A percentile compares a stretch with the other conserved stretches of the same genome.
phyloP scores from a whole-genome alignment of 2,888 invertebrate genomes.

The Drosophila nr. perissopoda region DNA sequence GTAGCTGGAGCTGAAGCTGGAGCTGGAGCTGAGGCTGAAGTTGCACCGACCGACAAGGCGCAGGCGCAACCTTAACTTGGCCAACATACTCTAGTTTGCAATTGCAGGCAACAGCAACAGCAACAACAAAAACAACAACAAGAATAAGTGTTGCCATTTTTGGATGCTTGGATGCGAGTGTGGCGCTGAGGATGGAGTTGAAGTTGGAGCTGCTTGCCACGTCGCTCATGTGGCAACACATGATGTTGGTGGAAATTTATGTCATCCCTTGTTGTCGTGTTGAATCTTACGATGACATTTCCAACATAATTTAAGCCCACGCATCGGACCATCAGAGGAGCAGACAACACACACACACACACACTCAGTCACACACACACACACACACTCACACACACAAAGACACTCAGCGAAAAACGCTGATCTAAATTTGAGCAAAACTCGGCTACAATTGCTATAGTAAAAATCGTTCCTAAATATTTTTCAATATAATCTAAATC shows the following conservation, averaged over 20 bases:
- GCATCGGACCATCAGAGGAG: constrained; percentile 65
- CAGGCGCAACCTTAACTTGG: constrained; percentile 56
- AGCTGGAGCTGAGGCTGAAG: constrained; percentile 27
- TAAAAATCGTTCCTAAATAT: background rate
- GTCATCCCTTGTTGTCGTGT: constrained; percentile 85
- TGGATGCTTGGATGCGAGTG: constrained; percentile 54
- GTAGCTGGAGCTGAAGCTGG: constrained; percentile 16
- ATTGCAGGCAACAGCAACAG: constrained; percentile 36
- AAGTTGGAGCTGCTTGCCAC: constrained; percentile 47
- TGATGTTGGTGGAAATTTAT: constrained; percentile 85
- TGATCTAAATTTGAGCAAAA: background rate
- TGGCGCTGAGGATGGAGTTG: constrained; percentile 55
- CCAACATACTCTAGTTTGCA: constrained; percentile 63
- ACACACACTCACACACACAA: constrained; percentile 9
- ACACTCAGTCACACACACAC: background rate
- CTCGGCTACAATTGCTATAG: background rate
- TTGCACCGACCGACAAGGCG: constrained; percentile 52
- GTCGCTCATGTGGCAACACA: constrained; percentile 73
- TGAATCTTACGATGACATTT: constrained; percentile 85
- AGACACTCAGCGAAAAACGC: constrained; percentile 2
- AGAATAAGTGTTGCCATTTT: constrained; percentile 66
- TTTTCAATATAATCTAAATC: background rate
- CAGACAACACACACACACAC: constrained; percentile 12
- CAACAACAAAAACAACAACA: constrained; percentile 38
- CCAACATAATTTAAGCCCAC: constrained; percentile 85